These are phyloP conservation scores for Philaenus spumarius DNA, from an alignment of 1,140 invertebrate genomes.

Conservation along the genomic window DNA sequence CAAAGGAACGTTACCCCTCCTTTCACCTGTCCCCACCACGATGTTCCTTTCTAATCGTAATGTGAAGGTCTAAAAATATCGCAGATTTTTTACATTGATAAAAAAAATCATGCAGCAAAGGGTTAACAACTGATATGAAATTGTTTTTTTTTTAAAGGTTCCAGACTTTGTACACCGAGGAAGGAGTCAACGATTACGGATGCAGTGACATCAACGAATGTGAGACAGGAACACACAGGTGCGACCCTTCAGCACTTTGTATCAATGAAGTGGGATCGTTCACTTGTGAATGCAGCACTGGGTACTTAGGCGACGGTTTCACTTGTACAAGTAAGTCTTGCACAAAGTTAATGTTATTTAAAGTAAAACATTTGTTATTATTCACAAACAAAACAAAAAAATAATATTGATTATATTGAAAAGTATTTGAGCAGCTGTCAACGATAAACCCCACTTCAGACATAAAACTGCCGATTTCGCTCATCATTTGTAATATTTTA, in stretches of 20 bases:
- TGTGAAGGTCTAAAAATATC: too few relatives aligned
- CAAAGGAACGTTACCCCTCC: too few relatives aligned
- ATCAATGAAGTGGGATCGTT: conserved; percentile 73
- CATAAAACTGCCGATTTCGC: too few relatives aligned
- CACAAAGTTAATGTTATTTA: too few relatives aligned
- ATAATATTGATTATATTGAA: neutral
- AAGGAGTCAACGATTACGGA: conserved; percentile 38
- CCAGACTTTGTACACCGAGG: conserved; percentile 50
- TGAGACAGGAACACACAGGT: conserved; percentile 61
- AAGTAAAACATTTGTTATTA: neutral
- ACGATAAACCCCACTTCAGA: too few relatives aligned
- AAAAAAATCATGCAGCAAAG: too few relatives aligned
- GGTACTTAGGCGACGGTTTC: conserved; percentile 49
- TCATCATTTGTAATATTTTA: too few relatives aligned
- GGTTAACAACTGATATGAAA: conserved; percentile 1
- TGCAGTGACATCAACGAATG: conserved; percentile 89
- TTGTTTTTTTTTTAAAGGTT: conserved; percentile 40
- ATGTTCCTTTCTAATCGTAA: too few relatives aligned
- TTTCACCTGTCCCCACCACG: too few relatives aligned
- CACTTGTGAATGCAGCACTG: conserved; percentile 60
- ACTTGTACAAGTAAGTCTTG: conserved; percentile 39
- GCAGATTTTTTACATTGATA: too few relatives aligned
- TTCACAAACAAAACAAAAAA: neutral
- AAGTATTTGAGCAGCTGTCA: neutral
- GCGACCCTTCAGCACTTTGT: conserved; percentile 75